Base-by-base conservation (phyloP, 2,113 vertebrate genomes). In the Tychaedon coryphoeus region DNA sequence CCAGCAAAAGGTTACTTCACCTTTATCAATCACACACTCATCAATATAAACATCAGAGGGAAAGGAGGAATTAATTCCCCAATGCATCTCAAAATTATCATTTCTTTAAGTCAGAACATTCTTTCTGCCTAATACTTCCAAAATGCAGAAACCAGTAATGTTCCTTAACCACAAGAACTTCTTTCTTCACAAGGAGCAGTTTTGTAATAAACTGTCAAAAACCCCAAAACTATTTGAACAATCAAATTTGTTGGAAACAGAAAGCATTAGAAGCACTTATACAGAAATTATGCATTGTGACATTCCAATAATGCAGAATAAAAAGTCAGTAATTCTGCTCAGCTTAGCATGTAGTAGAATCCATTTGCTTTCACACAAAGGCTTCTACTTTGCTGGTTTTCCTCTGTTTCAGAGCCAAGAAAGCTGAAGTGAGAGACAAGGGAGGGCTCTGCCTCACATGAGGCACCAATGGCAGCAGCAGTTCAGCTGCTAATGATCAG, bases 361-460 rank as follows among this genome's bases (percentile, higher is more conserved):
- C 26, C 19, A 19, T 76, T 87, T 83, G 47, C 51, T 96, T 90
- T 61, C 87, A 75, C 56, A 89, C 53, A 94, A 93, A 93, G 88
- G 47, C 64, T 93, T 86, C 86, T 87, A 26, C 85, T 90, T 84
- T 76, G 60, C 62, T 57, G 74, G 12, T 38, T 66, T 80, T 83
- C 81, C 64, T 92, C 73, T 79, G 73, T 86, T 84, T 88, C 61
- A 65, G 62, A 90, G 91, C 94, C 94, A 96, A 94, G 76, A 86
- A 72, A 42, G 54, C 85, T 70, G 70, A 93, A 95, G 76, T 72
- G 82, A 72, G 65, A 71, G 91, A 81, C 43, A 67, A 50, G 54
- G 81, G 92, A 95, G 69, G 61, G 45, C 22, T 72, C 33, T 92
- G 81, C 77, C 92, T 80, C 74, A 18, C 48, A 60, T 53, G 38